These are phyloP conservation scores for Forbesichthys papilliferus DNA, from an alignment of 2,113 vertebrate genomes.

Conservation along the genomic window DNA sequence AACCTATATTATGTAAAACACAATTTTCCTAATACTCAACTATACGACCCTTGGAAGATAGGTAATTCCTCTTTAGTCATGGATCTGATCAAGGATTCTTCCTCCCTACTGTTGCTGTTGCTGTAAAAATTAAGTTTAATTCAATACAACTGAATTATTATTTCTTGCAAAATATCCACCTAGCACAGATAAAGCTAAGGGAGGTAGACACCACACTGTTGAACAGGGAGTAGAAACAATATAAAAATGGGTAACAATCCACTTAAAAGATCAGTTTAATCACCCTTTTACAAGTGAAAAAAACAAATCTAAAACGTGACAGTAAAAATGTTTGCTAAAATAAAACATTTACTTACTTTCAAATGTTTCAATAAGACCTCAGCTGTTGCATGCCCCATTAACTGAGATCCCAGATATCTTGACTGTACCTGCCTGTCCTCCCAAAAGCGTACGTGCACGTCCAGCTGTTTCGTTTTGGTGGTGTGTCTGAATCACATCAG, in stretches of 20 bases:
- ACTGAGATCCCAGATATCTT: conserved; percentile 14
- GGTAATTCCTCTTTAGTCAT: too few species aligned
- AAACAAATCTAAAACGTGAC: not conserved
- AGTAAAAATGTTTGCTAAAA: not conserved
- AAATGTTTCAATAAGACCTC: conserved; percentile 14
- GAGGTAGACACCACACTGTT: too few species aligned
- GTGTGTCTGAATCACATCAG: conserved; percentile 15
- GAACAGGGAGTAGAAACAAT: too few species aligned
- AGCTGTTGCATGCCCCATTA: conserved; percentile 23
- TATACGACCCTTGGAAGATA: too few species aligned
- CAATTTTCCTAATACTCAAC: too few species aligned
- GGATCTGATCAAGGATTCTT: too few species aligned
- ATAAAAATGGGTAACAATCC: too few species aligned
- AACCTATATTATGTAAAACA: not conserved
- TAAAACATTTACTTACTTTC: conserved; percentile 17
- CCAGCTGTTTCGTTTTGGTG: conserved; percentile 32
- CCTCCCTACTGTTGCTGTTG: too few species aligned
- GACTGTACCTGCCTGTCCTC: conserved; percentile 10
- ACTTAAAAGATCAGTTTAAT: too few species aligned
- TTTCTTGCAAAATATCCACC: too few species aligned
- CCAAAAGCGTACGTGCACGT: conserved; percentile 27
- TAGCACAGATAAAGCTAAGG: too few species aligned
- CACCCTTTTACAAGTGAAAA: not conserved
- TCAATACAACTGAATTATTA: too few species aligned
- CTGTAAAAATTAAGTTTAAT: not conserved